Evolutionary conservation across 2,888 invertebrate genomes (phyloP), one percentile per base, ranked within the genome.

Genomic region (Chirona hameri): DNA sequence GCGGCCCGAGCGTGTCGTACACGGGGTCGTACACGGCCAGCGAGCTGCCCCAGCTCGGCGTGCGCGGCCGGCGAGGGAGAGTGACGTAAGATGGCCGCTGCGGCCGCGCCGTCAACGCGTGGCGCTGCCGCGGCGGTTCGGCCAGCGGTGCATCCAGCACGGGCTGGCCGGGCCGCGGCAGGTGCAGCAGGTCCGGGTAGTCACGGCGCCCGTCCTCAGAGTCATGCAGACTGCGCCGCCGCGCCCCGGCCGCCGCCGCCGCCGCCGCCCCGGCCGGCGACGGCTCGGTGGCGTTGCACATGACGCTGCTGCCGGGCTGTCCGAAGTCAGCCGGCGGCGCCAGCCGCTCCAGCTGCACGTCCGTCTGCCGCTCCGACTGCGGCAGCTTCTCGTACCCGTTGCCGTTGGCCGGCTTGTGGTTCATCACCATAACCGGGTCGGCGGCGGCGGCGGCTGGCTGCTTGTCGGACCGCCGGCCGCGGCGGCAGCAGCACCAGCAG

Each of bases 1-100:
- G 91, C 82, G 95, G 94, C 14, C 95, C 95, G 93, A 95, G 94
- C 89, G 95, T 95, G 89, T 96, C 96, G 88, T 96, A 95, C 84
- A 93, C 93, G 0, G 95, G 95, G 86, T 85, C 84, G 81, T 81
- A 69, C 0, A 82, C 55, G 3, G 82, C 39, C 9, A 83, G 31
- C 52, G 81, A 81, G 55, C 87, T 82, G 87, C 87, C 84, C 88
- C 88, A 46, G 87, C 87, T 29, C 86, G 87, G 82, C 86, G 86
- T 79, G 85, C 85, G 82, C 21, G 85, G 85, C 79, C 85, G 83
- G 69, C 85, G 84, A 31, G 85, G 86, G 27, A 85, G 84, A 24
- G 85, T 86, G 27, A 86, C 86, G 83, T 86, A 86, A 1, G 86
- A 85, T 1, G 86, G 86, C 5, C 86, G 84, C n/a, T 81, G 82